Evolutionary conservation across 2,113 vertebrate genomes (phyloP).

Genomic region (Caracal caracal): DNA sequence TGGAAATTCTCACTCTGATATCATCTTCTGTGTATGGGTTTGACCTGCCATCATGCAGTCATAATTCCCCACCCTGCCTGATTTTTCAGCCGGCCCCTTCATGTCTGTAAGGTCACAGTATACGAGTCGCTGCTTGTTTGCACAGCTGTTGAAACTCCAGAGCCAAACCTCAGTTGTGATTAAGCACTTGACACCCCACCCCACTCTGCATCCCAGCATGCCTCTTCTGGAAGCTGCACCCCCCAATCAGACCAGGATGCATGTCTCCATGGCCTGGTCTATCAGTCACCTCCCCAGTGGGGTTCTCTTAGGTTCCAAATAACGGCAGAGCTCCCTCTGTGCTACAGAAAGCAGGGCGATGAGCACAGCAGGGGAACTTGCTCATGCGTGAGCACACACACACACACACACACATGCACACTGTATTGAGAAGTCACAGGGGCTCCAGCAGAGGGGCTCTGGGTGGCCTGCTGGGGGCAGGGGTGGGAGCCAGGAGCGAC

Average conservation of each 20-base stretch:
- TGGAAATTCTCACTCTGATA: background rate
- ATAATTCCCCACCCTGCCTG: background rate
- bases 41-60: background rate
- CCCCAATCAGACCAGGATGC: background rate
- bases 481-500: background rate
- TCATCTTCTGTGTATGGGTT: background rate
- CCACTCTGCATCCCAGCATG: background rate
- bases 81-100: background rate
- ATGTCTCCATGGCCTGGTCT: background rate
- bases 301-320: background rate
- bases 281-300: background rate
- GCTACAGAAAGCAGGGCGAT: background rate
- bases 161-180: background rate
- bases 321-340: background rate
- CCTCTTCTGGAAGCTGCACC: background rate
- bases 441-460: background rate
- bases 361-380: background rate
- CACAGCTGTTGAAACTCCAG: background rate
- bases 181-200: background rate
- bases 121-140: background rate
- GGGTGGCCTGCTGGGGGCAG: background rate
- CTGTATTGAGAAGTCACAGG: background rate
- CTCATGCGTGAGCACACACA: background rate
- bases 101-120: background rate
- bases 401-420: background rate